These are phyloP conservation scores for Ptilorrhoa leucosticta DNA, from an alignment of 2,113 vertebrate species.

Conservation along the genomic window DNA sequence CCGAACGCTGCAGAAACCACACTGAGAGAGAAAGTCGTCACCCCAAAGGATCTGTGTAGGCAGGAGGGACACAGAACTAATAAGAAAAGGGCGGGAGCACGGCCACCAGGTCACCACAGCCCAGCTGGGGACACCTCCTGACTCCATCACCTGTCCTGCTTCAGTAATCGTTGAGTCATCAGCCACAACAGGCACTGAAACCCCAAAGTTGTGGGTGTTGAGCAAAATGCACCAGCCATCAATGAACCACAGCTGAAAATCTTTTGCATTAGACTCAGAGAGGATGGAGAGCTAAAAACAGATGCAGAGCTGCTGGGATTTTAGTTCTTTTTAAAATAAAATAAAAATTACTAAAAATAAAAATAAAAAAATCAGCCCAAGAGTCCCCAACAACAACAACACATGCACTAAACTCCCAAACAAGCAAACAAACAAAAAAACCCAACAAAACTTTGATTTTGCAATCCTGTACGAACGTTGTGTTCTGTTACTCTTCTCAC, in stretches of 20 bases:
- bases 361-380: too few species aligned
- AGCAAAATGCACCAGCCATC: neutral
- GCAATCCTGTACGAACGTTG: rapidly evolving
- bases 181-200: neutral
- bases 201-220: neutral
- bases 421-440: neutral
- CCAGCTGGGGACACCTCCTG: neutral
- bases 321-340: neutral
- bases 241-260: neutral
- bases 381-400: too few species aligned
- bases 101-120: neutral
- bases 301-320: neutral
- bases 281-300: neutral
- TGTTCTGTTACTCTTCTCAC: neutral
- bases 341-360: neutral
- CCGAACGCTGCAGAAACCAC: neutral
- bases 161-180: neutral
- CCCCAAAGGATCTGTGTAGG: neutral
- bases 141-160: neutral
- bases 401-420: neutral
- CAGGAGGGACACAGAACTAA: neutral
- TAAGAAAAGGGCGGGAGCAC: rapidly evolving
- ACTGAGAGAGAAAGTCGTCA: neutral
- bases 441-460: neutral
- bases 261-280: neutral